Base-by-base conservation (phyloP, 2,113 vertebrate species). In the Morone chrysops region DNA sequence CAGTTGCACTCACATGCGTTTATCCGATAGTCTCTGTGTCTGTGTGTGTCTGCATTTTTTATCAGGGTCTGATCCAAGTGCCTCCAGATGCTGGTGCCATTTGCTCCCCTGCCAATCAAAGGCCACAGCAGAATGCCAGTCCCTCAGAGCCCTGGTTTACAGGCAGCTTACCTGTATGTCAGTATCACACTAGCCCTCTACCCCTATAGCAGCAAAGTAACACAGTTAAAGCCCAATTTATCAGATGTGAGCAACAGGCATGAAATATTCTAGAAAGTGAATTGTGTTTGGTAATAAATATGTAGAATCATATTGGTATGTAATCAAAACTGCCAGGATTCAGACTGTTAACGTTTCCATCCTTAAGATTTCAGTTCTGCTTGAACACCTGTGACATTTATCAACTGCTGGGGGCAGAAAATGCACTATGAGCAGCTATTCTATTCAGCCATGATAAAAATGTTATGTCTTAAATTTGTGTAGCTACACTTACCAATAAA, bases 101-200 rank as follows among this genome's bases (percentile, higher is more conserved):
- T 94, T 93, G 78, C 87, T 90, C 90, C 83, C 84, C 92, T 93
- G 94, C 88, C 94, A 94, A 91, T 94, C 92, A 94, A 88, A 91
- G 70, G 80, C 81, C 75, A 61, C 75, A 66, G 79, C 68, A 85
- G 90, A 90, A 91, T 87, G 87, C 68, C 87, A 87, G 83, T 70
- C 83, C 89, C 87, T 71, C 59, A 54, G 90, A 81, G 89, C 18
- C 68, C 81, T 31, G 51, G 36, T 73, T 89, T 75, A 80, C 84
- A 76, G 75, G 69, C 65, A 6, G 78, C 79, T 79, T 78, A 85
- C 82, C 88, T 87, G 85, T 22, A 68, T 84, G 90, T 74, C 81
- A 76, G 57, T 48, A 51, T 78, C 62, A 81, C 31, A 78, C 62
- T 70, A 31, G 53, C 54, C 51, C 25, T 70, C 67, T 31, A n/a